Percentiles rank a stretch among this genome's conserved stretches.
Evolutionary conservation across 2,888 invertebrate genomes (phyloP).

Genomic region (Caradrina kadenii): DNA sequence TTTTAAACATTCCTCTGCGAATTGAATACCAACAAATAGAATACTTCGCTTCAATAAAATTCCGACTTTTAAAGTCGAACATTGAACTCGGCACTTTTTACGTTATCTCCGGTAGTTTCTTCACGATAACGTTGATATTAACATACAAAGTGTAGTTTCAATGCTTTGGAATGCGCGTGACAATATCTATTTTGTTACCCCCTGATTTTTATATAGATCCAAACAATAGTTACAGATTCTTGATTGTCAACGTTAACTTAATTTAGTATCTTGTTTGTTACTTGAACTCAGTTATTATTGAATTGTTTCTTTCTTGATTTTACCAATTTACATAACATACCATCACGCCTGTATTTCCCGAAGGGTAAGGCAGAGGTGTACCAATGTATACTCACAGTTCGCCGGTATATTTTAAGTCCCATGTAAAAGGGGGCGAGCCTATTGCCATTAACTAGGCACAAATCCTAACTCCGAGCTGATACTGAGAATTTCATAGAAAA

Average conservation of each 20-base stretch:
- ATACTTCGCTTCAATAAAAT: constrained; percentile 46
- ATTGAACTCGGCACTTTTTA: constrained; percentile 46
- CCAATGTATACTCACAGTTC: too few relatives aligned
- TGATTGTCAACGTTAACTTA: constrained; percentile 36
- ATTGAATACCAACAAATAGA: constrained; percentile 43
- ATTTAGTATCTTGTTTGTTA: constrained; percentile 44
- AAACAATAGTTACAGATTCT: constrained; percentile 25
- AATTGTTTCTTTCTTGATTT: background rate
- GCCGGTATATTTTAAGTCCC: too few relatives aligned
- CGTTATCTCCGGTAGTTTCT: constrained; percentile 49
- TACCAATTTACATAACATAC: too few relatives aligned
- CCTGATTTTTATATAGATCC: constrained; percentile 43
- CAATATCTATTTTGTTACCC: constrained; percentile 42
- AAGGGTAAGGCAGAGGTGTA: too few relatives aligned
- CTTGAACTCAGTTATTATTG: constrained; percentile 3
- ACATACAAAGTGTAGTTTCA: constrained; percentile 62
- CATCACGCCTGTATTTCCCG: too few relatives aligned
- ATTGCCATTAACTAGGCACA: too few relatives aligned
- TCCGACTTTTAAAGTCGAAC: constrained; percentile 38
- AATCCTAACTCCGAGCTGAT: too few relatives aligned
- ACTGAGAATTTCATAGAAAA: too few relatives aligned
- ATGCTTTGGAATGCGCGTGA: constrained; percentile 37
- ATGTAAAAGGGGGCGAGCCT: too few relatives aligned
- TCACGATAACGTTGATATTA: constrained; percentile 49
- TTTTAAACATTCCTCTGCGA: constrained; percentile 33